Evolutionary conservation across 2,113 vertebrate species (phyloP).

Genomic region (Sander vitreus): DNA sequence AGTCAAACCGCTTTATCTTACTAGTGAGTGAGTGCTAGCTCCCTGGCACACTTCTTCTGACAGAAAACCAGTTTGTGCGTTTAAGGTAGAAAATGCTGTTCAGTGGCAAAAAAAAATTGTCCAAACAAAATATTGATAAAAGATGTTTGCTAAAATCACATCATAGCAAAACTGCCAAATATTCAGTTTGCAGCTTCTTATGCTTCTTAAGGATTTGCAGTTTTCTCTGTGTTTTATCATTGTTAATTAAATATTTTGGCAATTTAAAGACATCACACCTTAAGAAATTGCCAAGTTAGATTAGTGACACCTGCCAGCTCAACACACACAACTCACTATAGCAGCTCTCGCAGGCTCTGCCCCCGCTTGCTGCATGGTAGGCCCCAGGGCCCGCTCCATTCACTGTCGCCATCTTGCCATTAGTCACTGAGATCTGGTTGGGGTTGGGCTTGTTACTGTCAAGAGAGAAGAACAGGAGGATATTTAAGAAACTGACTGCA

Average conservation of each 20-base stretch:
- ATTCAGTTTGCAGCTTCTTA: background rate
- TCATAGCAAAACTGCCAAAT: background rate
- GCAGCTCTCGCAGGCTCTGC: constrained; percentile 96
- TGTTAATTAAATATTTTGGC: background rate
- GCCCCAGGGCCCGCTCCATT: constrained; percentile 91
- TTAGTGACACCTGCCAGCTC: constrained; percentile 3
- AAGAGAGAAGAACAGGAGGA: background rate
- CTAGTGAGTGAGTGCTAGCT: too few species aligned
- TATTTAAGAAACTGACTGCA: constrained; percentile 10
- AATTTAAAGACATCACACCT: background rate
- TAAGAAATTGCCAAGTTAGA: background rate
- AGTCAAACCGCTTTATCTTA: too few species aligned
- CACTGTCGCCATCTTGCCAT: constrained; percentile 92
- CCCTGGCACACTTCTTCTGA: too few species aligned
- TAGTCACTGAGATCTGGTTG: constrained; percentile 95
- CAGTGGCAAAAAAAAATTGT: too few species aligned
- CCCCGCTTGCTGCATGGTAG: constrained; percentile 87
- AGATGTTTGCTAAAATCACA: background rate
- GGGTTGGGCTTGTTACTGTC: constrained; percentile 98
- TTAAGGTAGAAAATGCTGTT: background rate
- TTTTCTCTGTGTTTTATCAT: background rate
- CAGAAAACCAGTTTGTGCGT: background rate
- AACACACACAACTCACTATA: constrained; percentile 87
- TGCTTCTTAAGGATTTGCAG: background rate
- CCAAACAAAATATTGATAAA: background rate